Conservation (phyloP, 1,140 invertebrate genomes). For the Nomia melanderi region DNA sequence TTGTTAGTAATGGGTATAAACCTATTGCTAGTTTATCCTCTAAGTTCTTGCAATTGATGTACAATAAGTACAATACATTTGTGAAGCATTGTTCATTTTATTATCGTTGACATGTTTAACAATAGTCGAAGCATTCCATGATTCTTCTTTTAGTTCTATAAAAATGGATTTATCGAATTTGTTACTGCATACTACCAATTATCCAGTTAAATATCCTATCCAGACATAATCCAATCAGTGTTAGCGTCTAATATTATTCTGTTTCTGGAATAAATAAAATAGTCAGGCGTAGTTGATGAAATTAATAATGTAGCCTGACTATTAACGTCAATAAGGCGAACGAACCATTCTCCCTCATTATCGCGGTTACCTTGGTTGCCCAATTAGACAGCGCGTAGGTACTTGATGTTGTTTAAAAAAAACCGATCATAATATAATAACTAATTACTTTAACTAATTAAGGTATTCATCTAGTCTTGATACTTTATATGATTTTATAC, state of each 20-base stretch:
- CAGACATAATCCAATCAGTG: no score
- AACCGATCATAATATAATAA: constrained; percentile 54
- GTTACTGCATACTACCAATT: not conserved
- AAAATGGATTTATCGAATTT: not conserved
- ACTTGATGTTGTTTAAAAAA: constrained; percentile 19
- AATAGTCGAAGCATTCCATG: not conserved
- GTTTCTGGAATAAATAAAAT: not conserved
- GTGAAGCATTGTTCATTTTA: no score
- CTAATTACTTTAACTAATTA: constrained; percentile 61
- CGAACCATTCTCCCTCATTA: constrained; percentile 1
- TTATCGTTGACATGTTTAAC: no score
- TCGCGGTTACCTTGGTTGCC: not conserved
- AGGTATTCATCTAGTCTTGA: constrained; percentile 66
- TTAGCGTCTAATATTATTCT: not conserved
- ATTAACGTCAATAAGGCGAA: not conserved
- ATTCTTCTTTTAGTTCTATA: not conserved
- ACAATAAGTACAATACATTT: no score
- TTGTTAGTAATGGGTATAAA: no score
- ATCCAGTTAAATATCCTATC: not conserved
- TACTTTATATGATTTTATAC: constrained; percentile 65
- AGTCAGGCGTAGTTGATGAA: not conserved
- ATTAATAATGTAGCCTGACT: not conserved
- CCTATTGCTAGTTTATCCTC: no score
- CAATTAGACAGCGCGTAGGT: not conserved
- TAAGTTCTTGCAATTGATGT: no score